Conservation (phyloP, 2,888 invertebrate species). For the Chirona hameri region DNA sequence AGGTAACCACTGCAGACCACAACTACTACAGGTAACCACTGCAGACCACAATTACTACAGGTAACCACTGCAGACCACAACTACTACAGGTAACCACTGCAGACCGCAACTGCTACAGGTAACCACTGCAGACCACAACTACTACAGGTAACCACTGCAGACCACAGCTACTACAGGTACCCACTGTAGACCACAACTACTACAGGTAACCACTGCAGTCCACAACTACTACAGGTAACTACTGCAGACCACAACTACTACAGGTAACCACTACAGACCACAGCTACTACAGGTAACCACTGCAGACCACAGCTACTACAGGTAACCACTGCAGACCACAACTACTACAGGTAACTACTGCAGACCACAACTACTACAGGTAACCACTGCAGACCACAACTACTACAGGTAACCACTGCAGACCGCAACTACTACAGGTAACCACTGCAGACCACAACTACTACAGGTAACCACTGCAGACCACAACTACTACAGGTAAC, state of each 20-base stretch:
- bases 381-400: conserved; percentile 64
- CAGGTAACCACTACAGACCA: conserved; percentile 64
- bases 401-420: conserved; percentile 66
- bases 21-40: conserved; percentile 67
- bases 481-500: conserved; percentile 71
- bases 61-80: conserved; percentile 64
- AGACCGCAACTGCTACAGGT: conserved; percentile 79
- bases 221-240: conserved; percentile 70
- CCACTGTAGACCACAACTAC: conserved; percentile 75
- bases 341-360: conserved; percentile 66
- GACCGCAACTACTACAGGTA: conserved; percentile 79
- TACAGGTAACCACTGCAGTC: conserved; percentile 58
- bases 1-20: conserved; percentile 63
- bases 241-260: conserved; percentile 82
- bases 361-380: conserved; percentile 82
- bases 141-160: conserved; percentile 66
- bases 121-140: conserved; percentile 69
- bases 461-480: conserved; percentile 65
- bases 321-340: conserved; percentile 64
- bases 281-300: conserved; percentile 66
- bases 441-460: conserved; percentile 73
- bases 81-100: conserved; percentile 66
- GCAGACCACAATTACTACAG: conserved; percentile 85
- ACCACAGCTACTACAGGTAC: conserved; percentile 75
- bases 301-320: conserved; percentile 84